Conservation (phyloP, 2,888 invertebrate species). For the Dicycla oo region DNA sequence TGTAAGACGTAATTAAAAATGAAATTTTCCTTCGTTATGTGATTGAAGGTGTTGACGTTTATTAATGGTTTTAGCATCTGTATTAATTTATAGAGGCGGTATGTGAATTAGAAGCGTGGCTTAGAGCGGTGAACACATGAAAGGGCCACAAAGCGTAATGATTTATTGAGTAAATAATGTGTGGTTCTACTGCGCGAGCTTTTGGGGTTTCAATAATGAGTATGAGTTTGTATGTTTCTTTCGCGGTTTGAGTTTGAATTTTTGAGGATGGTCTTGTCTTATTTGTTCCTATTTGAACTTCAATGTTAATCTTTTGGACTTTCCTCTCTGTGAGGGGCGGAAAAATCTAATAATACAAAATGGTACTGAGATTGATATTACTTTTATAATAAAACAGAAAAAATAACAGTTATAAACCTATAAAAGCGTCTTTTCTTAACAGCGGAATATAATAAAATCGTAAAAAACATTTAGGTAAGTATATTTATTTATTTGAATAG, state of each 20-base stretch:
- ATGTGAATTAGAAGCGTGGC: slow-evolving; percentile 56
- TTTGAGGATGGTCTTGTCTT: slow-evolving; percentile 8
- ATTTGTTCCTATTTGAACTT: background rate
- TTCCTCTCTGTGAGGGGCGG: background rate
- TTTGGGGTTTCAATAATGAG: slow-evolving; percentile 19
- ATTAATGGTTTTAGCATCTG: slow-evolving; percentile 50
- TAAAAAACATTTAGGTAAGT: too few relatives aligned
- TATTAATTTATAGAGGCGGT: slow-evolving; percentile 38
- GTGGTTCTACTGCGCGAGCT: slow-evolving; percentile 47
- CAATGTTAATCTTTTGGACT: background rate
- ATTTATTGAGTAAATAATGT: slow-evolving; percentile 59
- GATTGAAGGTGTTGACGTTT: slow-evolving; percentile 43
- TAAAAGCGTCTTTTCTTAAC: too few relatives aligned
- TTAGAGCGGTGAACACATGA: slow-evolving; percentile 48
- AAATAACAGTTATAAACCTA: too few relatives aligned
- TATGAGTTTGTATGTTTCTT: slow-evolving; percentile 32
- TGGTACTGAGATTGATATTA: background rate
- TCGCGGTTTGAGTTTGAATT: background rate
- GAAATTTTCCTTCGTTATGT: slow-evolving; percentile 29
- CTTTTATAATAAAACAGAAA: background rate
- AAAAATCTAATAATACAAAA: background rate
- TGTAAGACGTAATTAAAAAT: slow-evolving; percentile 38
- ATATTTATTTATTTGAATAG: too few relatives aligned
- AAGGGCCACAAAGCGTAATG: slow-evolving; percentile 59
- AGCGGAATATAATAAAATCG: too few relatives aligned